Evolutionary conservation across 2,888 invertebrate species (phyloP), one percentile per base, ranked within the genome.

Genomic region (Tinea trinotella): DNA sequence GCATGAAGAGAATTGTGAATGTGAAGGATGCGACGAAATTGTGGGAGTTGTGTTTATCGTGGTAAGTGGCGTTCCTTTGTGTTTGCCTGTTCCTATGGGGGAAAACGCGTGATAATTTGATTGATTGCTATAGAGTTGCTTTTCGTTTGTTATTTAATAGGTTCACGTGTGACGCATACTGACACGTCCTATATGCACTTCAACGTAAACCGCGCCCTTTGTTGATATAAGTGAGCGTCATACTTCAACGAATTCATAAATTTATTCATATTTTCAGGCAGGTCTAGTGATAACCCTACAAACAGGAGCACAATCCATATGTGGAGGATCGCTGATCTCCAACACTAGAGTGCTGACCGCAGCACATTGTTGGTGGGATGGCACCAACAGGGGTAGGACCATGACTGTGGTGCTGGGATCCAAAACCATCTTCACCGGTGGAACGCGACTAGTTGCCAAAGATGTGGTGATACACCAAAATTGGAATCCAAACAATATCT

Each of bases 331-430:
- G 1, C 64, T 84, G 2, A 57, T 83, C 19, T 80, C 82, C 3
- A 61, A 62, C 35, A 78, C 66, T 0, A 61, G 75, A 5, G 68
- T 82, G 6, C 60, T 84, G 0, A 80, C 82, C 0, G 84, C 83
- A 0, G 83, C 81, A 0, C 83, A 84, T 54, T 83, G 83, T 62
- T 84, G 82, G 83, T 76, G 67, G 65, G 84, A 83, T 4, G 84
- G 83, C 0, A 57, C 66, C 53, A 71, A 58, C 55, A 76, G 72
- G 55, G 79, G 79, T 0, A 62, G 49, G 0, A 59, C 59, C 49
- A 80, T 84, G 60, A 76, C 75, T 3, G 56, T 78, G 1, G 82
- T 83, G 0, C 68, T 84, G 0, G 83, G 83, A 0, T 79, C 82
- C 2, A 52, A 72, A 0, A 74, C 69, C 1, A 66, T 84, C 46